These are phyloP conservation scores for Brenthis ino DNA, from an alignment of 2,888 invertebrate species.

Conservation along the genomic window DNA sequence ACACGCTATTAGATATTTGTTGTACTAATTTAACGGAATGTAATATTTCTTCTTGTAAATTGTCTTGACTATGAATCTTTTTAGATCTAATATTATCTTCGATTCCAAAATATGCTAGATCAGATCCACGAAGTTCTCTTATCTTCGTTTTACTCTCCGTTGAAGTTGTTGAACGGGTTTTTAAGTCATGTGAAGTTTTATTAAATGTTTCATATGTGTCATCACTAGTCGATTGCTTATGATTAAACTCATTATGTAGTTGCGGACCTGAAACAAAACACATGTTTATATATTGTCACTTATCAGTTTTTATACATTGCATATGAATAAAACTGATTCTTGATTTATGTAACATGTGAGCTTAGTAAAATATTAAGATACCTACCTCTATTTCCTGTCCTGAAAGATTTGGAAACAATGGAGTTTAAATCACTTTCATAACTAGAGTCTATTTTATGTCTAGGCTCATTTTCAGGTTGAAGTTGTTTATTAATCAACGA, in stretches of 20 bases:
- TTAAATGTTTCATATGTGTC: neutral
- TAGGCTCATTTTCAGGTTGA: constrained; percentile 53
- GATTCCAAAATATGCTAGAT: constrained; percentile 83
- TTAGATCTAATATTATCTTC: constrained; percentile 47
- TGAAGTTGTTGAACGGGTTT: constrained; percentile 54
- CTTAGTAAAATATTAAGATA: neutral
- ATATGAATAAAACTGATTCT: too few species aligned
- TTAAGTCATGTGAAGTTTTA: constrained; percentile 26
- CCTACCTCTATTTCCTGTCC: constrained; percentile 64
- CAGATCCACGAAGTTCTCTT: constrained; percentile 81
- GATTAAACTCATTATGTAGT: constrained; percentile 34
- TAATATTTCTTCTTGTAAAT: constrained; percentile 60
- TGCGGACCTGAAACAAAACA: constrained; percentile 39
- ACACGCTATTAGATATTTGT: constrained; percentile 67
- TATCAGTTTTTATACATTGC: too few species aligned
- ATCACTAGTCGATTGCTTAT: constrained; percentile 12
- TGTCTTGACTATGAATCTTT: constrained; percentile 43
- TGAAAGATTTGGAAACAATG: constrained; percentile 47
- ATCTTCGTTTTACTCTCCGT: constrained; percentile 57
- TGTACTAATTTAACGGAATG: constrained; percentile 71
- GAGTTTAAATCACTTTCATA: constrained; percentile 47
- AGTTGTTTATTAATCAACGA: constrained; percentile 70
- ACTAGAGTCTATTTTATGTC: constrained; percentile 49
- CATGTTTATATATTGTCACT: neutral
- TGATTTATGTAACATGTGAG: neutral